phyloP scores from a whole-genome alignment of 2,888 invertebrate species.

The Criorhina ranunculi region DNA sequence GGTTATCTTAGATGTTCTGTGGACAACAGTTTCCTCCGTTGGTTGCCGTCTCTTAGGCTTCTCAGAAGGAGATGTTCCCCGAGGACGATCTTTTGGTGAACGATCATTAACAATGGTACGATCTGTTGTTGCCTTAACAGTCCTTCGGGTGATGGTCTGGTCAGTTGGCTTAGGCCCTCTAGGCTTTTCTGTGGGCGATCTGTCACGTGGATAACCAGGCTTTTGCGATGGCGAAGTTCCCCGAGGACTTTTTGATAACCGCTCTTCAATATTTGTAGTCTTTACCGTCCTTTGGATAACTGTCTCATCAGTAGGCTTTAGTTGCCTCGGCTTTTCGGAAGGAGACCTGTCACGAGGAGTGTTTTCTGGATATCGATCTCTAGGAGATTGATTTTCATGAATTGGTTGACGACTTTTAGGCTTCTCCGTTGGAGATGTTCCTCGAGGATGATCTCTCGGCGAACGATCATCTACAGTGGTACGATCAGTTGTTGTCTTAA shows the following conservation, averaged over 20 bases:
- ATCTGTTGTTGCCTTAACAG: conserved; percentile 3
- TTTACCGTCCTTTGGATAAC: conserved; percentile 17
- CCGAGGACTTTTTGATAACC: neutral
- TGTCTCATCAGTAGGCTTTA: conserved; percentile 5
- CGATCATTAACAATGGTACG: conserved; percentile 16
- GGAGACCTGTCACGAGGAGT: conserved; percentile 43
- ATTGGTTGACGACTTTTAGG: neutral
- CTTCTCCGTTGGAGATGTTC: neutral
- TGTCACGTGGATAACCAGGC: conserved; percentile 18
- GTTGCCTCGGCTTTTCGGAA: conserved; percentile 23
- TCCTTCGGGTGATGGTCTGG: neutral
- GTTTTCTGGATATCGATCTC: neutral
- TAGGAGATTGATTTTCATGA: no score
- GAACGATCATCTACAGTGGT: neutral
- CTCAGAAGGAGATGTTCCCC: conserved; percentile 35
- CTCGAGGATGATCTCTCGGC: no score
- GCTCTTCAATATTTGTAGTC: conserved; percentile 1
- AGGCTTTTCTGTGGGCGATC: conserved; percentile 28
- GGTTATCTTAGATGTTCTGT: conserved; percentile 16
- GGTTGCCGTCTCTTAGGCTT: conserved; percentile 37
- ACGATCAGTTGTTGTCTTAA: neutral
- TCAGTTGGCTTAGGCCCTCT: conserved; percentile 2
- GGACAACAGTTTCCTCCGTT: conserved; percentile 17
- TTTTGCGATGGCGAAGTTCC: conserved; percentile 35
- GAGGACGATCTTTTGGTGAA: conserved; percentile 34